Evolutionary conservation across 2,113 vertebrate species (phyloP).

Genomic region (Perognathus longimembris): DNA sequence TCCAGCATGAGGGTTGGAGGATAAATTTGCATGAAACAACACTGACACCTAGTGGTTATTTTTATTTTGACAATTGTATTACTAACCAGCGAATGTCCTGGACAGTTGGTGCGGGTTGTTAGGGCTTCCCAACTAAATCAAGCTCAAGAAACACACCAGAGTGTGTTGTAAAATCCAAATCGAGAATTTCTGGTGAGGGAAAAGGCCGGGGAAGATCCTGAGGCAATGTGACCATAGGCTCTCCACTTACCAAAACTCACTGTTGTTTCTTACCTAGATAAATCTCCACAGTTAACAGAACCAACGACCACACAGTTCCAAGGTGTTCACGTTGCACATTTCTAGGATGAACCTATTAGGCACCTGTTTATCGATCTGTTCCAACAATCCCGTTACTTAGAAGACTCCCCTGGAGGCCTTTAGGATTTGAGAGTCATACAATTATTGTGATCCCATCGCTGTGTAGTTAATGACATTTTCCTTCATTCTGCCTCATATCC

Average conservation of each 20-base stretch:
- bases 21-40: conserved; percentile 54
- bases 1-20: rapidly evolving
- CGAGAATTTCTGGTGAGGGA: neutral
- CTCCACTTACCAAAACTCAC: neutral
- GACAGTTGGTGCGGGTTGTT: rapidly evolving
- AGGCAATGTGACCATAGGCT: neutral
- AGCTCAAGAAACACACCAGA: neutral
- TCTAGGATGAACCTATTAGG: neutral
- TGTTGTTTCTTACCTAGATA: neutral
- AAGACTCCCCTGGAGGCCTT: neutral
- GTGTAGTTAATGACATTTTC: neutral
- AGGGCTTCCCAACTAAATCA: neutral
- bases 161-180: neutral
- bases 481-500: neutral
- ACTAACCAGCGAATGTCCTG: neutral
- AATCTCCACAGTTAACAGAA: neutral
- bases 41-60: conserved; percentile 77
- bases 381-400: neutral
- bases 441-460: too few relatives aligned
- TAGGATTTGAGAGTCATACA: neutral
- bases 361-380: neutral
- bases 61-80: neutral
- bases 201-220: neutral
- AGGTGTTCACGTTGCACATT: neutral
- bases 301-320: neutral